Percentiles rank a stretch among this genome's conserved stretches.
phyloP scores from a whole-genome alignment of 2,113 vertebrate genomes.

The Phainopepla nitens region DNA sequence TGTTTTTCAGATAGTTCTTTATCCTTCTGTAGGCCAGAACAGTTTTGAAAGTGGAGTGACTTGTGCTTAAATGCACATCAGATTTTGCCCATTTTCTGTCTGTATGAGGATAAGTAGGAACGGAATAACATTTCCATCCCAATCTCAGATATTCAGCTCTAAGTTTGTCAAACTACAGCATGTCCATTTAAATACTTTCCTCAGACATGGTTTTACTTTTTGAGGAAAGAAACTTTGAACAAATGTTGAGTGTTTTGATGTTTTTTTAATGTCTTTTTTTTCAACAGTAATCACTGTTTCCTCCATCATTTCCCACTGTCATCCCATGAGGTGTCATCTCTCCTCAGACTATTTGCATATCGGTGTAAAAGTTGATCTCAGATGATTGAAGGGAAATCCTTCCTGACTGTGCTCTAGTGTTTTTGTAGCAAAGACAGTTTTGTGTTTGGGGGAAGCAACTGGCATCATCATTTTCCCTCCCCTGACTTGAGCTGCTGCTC shows the following conservation, averaged over 20 bases:
- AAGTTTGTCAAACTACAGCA: background rate
- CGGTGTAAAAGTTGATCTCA: background rate
- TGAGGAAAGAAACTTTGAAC: background rate
- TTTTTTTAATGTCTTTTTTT: background rate
- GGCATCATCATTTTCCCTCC: background rate
- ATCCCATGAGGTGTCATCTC: background rate
- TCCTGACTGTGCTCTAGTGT: background rate
- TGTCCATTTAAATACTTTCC: background rate
- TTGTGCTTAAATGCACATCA: background rate
- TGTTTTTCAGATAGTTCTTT: background rate
- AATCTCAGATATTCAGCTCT: background rate
- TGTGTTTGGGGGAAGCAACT: background rate
- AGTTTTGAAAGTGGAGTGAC: background rate
- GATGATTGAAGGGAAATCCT: background rate
- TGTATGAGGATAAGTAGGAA: background rate
- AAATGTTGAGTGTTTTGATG: background rate
- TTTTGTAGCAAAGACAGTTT: background rate
- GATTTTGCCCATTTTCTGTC: background rate
- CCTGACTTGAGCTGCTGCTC: background rate
- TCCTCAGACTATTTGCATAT: background rate
- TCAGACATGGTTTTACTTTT: background rate
- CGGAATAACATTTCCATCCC: background rate
- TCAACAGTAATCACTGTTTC: background rate
- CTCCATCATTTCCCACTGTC: background rate
- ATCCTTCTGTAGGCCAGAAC: background rate